Percentiles rank a stretch among this genome's conserved stretches.
These are phyloP conservation scores for Adelognathus sp. DNA, from an alignment of 2,888 invertebrate genomes.

Conservation along the genomic window DNA sequence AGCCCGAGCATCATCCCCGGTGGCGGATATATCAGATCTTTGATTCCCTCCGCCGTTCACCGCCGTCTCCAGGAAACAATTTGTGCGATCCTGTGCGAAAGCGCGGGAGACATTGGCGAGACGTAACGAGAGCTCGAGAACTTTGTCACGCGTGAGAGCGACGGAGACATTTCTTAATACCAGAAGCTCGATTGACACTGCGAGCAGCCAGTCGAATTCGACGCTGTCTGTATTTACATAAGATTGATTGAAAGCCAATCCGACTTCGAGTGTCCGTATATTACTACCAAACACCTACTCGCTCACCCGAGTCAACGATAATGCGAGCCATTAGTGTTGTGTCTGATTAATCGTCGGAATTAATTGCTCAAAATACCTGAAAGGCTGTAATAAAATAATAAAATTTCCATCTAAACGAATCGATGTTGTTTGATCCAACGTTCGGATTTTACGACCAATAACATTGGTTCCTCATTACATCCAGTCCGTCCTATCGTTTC, in stretches of 20 bases:
- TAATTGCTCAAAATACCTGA: neutral
- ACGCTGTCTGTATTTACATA: constrained; percentile 15
- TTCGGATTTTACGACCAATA: neutral
- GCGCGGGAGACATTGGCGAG: neutral
- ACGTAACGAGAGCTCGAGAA: neutral
- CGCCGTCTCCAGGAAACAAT: constrained; percentile 21
- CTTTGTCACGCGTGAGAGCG: too few species aligned
- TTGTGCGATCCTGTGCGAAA: constrained; percentile 11
- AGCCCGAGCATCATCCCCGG: constrained; percentile 32
- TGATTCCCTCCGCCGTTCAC: constrained; percentile 28
- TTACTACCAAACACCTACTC: neutral
- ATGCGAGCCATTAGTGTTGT: neutral
- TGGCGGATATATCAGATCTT: constrained; percentile 42
- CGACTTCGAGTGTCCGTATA: neutral
- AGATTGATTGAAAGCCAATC: constrained; percentile 8
- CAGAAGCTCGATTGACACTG: constrained; percentile 12
- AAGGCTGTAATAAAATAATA: constrained; percentile 1
- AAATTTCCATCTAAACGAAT: neutral
- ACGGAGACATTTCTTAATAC: neutral
- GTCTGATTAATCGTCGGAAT: constrained; percentile 2
- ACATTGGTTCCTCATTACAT: too few species aligned
- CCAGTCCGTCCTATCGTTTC: neutral
- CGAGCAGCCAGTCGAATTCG: neutral
- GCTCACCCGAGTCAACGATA: neutral
- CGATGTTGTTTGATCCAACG: neutral